Percentiles rank a stretch among this genome's conserved stretches.
These are phyloP conservation scores for Hirtodrosophila confusa DNA, from an alignment of 2,888 invertebrate genomes.

Conservation along the genomic window DNA sequence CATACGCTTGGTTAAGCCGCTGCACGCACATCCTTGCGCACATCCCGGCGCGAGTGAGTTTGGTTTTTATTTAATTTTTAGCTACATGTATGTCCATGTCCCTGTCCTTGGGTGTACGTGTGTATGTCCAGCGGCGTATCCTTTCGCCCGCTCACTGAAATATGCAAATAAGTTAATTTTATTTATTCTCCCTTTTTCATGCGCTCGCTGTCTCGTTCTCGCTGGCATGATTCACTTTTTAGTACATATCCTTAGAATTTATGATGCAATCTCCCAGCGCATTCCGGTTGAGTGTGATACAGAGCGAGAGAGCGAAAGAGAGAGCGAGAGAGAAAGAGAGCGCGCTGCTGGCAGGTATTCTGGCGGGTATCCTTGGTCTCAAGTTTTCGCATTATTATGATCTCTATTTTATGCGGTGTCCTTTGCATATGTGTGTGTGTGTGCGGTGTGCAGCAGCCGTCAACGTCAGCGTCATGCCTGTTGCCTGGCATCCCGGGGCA, in stretches of 20 bases:
- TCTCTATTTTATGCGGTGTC: conserved; percentile 69
- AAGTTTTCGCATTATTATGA: conserved; percentile 77
- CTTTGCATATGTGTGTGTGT: conserved; percentile 31
- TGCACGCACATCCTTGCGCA: conserved; percentile 67
- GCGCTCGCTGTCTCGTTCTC: neutral
- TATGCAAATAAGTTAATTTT: conserved; percentile 80
- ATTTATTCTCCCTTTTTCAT: conserved; percentile 55
- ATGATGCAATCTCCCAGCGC: conserved; percentile 74
- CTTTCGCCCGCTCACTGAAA: conserved; percentile 71
- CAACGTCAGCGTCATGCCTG: conserved; percentile 60
- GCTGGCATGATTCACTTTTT: conserved; percentile 67
- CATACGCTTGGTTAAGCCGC: conserved; percentile 63
- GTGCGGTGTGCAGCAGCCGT: conserved; percentile 59
- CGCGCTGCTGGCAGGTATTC: conserved; percentile 67
- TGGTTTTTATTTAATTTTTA: conserved; percentile 66
- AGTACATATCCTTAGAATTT: conserved; percentile 67
- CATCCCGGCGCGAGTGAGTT: conserved; percentile 56
- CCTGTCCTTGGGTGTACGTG: conserved; percentile 15
- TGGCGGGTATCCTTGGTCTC: conserved; percentile 72
- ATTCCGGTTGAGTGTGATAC: conserved; percentile 43
- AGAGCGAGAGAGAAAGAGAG: conserved; percentile 12
- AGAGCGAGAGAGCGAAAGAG: conserved; percentile 2
- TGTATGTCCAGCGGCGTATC: conserved; percentile 54
- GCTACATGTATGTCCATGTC: conserved; percentile 53
- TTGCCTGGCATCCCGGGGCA: conserved; percentile 65